Base-by-base conservation (phyloP, 2,888 invertebrate species). In the Caenorhabditis sp. region DNA sequence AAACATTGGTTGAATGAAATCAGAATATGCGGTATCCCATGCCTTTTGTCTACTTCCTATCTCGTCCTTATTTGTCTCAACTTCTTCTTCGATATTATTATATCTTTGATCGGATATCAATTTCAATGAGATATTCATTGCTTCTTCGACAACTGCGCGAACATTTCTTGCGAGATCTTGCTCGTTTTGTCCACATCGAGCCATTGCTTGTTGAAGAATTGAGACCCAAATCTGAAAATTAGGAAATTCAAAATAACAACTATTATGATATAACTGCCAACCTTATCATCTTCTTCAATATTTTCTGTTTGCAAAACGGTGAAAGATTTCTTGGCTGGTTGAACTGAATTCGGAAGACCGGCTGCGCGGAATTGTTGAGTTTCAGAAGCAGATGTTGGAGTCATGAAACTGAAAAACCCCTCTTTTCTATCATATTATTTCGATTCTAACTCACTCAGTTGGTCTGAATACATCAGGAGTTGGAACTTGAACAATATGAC, bases 401-500 rank as follows among this genome's bases (percentile, higher is more conserved):
- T 65, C 54, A 71, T 58, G 59, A 77, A 77, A 14, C 73, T 76
- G 59, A 36, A 73, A 49, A 14, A 5, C 54, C 12, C 59, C n/a
- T 61, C 8, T 61, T 2, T 10, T 26, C n/a, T 12, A 20, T 14
- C 8, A 62, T 52, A 31, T 23, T n/a, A 20, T 54, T 8, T 23
- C 20, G 31, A 50, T 52, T n/a, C 17, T 21, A 43, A 70, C 62
- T 74, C 54, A 67, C 74, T 65, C 67, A 52, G 63, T 67, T 20
- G 77, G 77, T 23, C 66, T 52, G 62, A 75, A 70, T 0, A 43
- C 57, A 14, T 80, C 77, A 12, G 80, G 81, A 21, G 77, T 72
- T 4, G 85, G 85, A 27, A 84, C 84, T 61, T 84, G 85, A 4
- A 87, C 84, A 68, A 87, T 85, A 65, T 87, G 87, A 7, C 85